Base-by-base conservation (phyloP, 2,797 vertebrate genomes). In the Acrossocheilus fasciatus region DNA sequence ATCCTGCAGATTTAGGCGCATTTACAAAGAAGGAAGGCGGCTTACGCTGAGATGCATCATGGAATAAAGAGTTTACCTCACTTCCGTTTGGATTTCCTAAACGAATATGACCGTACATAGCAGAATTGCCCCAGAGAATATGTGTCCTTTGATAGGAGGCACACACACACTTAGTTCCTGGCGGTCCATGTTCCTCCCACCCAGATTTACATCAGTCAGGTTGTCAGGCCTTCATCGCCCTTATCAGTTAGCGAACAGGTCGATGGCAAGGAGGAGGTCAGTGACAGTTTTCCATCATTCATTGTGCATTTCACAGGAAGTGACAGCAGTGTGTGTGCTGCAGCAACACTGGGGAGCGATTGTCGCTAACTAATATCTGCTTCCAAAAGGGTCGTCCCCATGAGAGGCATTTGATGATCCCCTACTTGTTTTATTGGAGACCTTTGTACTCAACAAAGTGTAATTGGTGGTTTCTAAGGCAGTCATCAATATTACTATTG, bases 1-100 rank as follows among this genome's bases (percentile, higher is more conserved):
- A 91, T 91, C 89, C 78, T 72, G 80, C 78, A 92, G 91, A 89
- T 90, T 89, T 87, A 90, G 89, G 74, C 41, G 88, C 75, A 86
- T 88, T 83, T 87, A 85, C 43, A 82, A 69, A 68, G 68, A 72
- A 57, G 81, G 43, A 88, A 87, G 73, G 20, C 30, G 6, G 83
- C 59, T 59, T 57, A 81, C 47, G 17, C 69, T 75, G 26, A 50
- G 52, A 72, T 69, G 73, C 69, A 39, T 83, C 74, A 47, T 41
- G 57, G 45, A 68, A 86, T 83, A 91, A 84, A 88, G 89, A 88
- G 89, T 88, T 64, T 0, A 72, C 54, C 30, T 78, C 41, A 57
- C 18, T 59, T 79, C 2, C 1, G 11, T 54, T 85, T 84, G 36
- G 45, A 47, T 70, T 36, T 66, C 43, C 43, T 43, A 43, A 43